Base-by-base conservation (phyloP, 2,113 vertebrate species). In the Menidia beryllina region DNA sequence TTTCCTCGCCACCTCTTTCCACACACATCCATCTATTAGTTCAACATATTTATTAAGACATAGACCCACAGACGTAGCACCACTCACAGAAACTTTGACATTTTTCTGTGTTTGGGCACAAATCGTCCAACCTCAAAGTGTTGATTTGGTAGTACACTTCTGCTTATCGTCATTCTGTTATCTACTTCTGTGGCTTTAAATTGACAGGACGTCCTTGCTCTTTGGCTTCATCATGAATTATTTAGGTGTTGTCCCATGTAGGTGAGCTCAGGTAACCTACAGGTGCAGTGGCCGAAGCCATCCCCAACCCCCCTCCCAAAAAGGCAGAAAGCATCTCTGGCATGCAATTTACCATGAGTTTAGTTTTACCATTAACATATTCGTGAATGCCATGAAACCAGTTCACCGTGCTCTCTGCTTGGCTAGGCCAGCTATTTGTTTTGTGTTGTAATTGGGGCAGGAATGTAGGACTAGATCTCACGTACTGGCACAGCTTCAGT, bases 291-390 rank as follows among this genome's bases (percentile, higher is more conserved):
- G 21, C n/a, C 17, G 19, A 52, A 43, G 48, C 19, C 26, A n/a
- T n/a, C 21, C 36, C 15, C 39, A 2, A 12, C n/a, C 38, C 52
- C 27, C 10, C 13, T 1, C 20, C 5, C 17, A 10, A 57, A 57
- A 38, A 66, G 59, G 34, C 12, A 53, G n/a, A 15, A 77, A 69
- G 51, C 55, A 85, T 83, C 50, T 27, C 57, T 72, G 75, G 72
- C 51, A 80, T 72, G 72, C 58, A 59, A 49, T 69, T 76, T 70
- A 81, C 38, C 56, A n/a, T n/a, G n/a, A n/a, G n/a, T n/a, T n/a
- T n/a, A n/a, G n/a, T n/a, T n/a, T n/a, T n/a, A n/a, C n/a, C n/a
- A 91, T 90, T 88, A 86, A 61, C 85, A 86, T 88, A 86, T 84
- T 85, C 85, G 76, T 68, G 63, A 77, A 77, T 45, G 75, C 64